These are phyloP conservation scores for Protonibea diacanthus DNA, from an alignment of 2,797 vertebrate species.

Conservation along the genomic window DNA sequence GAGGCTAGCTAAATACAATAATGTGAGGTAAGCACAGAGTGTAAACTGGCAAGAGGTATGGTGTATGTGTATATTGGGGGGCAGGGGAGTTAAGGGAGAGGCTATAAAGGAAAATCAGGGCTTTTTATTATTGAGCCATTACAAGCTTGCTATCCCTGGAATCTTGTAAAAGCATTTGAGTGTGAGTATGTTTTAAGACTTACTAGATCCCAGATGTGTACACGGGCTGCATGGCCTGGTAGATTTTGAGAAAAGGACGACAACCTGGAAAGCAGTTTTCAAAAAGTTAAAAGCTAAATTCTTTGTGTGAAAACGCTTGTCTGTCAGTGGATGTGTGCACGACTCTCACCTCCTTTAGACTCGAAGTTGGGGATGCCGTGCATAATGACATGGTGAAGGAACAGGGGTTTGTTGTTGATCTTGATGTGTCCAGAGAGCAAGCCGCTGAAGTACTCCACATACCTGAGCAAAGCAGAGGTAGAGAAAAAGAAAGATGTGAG, in stretches of 20 bases:
- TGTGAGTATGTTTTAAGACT: constrained; percentile 71
- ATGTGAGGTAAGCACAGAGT: constrained; percentile 51
- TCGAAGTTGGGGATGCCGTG: constrained; percentile 98
- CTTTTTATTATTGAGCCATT: constrained; percentile 71
- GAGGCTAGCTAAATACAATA: constrained; percentile 72
- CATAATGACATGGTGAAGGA: constrained; percentile 98
- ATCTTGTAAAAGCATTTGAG: constrained; percentile 72
- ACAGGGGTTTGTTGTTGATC: constrained; percentile 99
- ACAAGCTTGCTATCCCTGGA: constrained; percentile 64
- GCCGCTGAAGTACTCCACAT: constrained; percentile 98
- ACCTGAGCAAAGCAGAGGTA: constrained; percentile 79
- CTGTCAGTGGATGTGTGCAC: neutral
- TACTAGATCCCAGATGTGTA: constrained; percentile 99
- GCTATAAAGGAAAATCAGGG: constrained; percentile 68
- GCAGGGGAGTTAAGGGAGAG: constrained; percentile 43
- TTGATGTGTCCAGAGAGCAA: constrained; percentile 96
- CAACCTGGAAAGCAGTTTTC: constrained; percentile 87
- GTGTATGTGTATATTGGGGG: constrained; percentile 49
- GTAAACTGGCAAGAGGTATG: constrained; percentile 50
- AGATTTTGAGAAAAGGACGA: constrained; percentile 98
- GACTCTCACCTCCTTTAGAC: constrained; percentile 91
- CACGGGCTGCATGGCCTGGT: constrained; percentile 99
- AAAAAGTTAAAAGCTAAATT: neutral
- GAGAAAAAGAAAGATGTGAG: neutral
- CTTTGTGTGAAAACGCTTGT: accelerated